Base-by-base conservation (phyloP, 2,888 invertebrate genomes). In the Epirrhoe alternata region DNA sequence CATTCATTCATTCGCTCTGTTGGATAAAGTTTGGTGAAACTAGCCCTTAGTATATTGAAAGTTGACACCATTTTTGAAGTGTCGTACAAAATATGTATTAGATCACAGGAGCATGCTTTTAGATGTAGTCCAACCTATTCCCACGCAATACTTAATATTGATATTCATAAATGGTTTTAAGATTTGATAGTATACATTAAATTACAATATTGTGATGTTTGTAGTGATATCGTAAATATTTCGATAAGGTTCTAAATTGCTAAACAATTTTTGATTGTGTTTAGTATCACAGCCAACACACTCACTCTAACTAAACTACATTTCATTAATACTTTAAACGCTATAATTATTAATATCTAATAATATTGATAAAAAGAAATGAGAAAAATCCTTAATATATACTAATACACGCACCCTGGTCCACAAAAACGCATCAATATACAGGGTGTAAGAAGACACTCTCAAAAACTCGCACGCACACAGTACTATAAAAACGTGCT, bases 281-380 rank as follows among this genome's bases (percentile, higher is more conserved):
- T 63, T 77, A 77, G 64, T 76, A 79, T 82, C 82, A 82, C 82
- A 82, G 82, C 76, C 79, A 68, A 76, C 78, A 74, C 78, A 73
- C 81, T 75, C 75, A 73, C 75, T 69, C 72, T 66, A 77, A 77
- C 66, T 50, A 74, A 75, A 69, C 30, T 63, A 14, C 61, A 38
- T 16, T 16, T 51, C 16, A 33, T 6, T 58, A 64, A 57, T 53
- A 66, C 51, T 51, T 65, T 16, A 56, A 31, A 67, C 49, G 17
- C 45, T 53, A 53, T 12, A 33, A 33, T 33, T 33, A n/a, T 33
- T 33, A 14, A 53, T 33, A 24, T 3, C 24, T 24, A 24, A 24
- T 24, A 24, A 24, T 24, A 24, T 24, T 24, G 24, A 24, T 24
- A 24, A 17, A 47, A 16, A 14, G 14, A 7, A 12, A 14, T 47